phyloP scores from a whole-genome alignment of 1,140 invertebrate species.

The Cheumatopsyche charites region DNA sequence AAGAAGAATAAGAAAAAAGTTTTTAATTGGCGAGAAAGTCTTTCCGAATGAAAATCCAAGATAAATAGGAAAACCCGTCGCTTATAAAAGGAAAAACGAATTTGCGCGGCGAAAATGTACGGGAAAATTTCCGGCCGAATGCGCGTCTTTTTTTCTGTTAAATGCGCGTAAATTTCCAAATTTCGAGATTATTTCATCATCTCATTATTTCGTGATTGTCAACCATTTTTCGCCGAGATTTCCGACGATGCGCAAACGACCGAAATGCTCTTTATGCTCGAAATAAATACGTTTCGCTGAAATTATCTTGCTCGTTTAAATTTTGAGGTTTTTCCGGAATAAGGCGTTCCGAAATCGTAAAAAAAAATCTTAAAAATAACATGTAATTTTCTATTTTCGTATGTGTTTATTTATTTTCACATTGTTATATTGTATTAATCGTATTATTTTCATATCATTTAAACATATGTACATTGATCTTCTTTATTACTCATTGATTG shows the following conservation, averaged over 20 bases:
- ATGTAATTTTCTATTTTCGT: too few species aligned
- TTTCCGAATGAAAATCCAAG: not conserved
- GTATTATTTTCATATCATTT: too few species aligned
- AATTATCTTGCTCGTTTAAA: too few species aligned
- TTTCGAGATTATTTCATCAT: conserved; percentile 26
- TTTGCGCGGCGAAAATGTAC: not conserved
- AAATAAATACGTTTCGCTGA: too few species aligned
- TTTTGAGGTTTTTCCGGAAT: too few species aligned
- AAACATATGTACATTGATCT: too few species aligned
- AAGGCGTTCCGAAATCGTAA: not conserved
- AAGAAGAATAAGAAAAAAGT: not conserved
- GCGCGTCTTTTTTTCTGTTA: conserved; percentile 15
- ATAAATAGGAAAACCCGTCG: conserved; percentile 19
- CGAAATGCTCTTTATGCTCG: too few species aligned
- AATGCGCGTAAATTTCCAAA: conserved; percentile 15
- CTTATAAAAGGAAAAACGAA: conserved; percentile 16
- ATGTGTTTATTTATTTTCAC: too few species aligned
- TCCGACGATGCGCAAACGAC: not conserved
- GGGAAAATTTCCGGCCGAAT: conserved; percentile 15
- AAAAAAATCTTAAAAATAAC: too few species aligned
- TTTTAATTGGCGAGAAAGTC: conserved; percentile 12
- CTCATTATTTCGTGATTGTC: conserved; percentile 24
- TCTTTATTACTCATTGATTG: too few species aligned
- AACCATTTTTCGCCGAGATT: conserved; percentile 16
- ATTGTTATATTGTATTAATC: too few species aligned